Evolutionary conservation across 2,888 invertebrate genomes (phyloP).

Genomic region (Chromoteleia sp.): DNA sequence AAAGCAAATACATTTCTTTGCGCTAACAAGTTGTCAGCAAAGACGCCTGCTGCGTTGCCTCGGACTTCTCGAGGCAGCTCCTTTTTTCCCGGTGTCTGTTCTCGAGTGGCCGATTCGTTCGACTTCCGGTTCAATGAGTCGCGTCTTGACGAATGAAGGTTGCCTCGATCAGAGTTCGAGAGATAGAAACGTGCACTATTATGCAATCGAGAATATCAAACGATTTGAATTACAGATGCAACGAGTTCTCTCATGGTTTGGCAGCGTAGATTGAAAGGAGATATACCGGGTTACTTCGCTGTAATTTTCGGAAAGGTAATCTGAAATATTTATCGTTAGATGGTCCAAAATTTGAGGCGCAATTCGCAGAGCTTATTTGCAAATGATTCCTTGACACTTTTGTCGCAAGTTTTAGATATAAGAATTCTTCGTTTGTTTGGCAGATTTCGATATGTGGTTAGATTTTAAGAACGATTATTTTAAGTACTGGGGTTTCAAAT

Average conservation of each 20-base stretch:
- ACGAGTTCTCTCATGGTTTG: constrained; percentile 15
- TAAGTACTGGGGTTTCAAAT: too few species aligned
- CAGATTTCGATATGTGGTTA: too few species aligned
- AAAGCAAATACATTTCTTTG: constrained; percentile 57
- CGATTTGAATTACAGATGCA: constrained; percentile 55
- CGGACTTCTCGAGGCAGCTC: constrained; percentile 55
- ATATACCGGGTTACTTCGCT: neutral
- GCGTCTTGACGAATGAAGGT: constrained; percentile 58
- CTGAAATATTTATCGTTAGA: neutral
- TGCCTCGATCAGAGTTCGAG: constrained; percentile 41
- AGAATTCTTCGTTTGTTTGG: too few species aligned
- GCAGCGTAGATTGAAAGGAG: constrained; percentile 12
- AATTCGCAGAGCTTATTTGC: too few species aligned
- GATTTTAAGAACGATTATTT: too few species aligned
- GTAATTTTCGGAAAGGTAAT: neutral
- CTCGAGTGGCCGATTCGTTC: constrained; percentile 72
- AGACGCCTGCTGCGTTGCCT: constrained; percentile 66
- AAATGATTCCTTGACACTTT: too few species aligned
- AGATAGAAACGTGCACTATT: constrained; percentile 55
- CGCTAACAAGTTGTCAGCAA: constrained; percentile 67
- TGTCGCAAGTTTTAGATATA: too few species aligned
- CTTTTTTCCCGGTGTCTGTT: constrained; percentile 73
- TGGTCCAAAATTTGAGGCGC: too few species aligned
- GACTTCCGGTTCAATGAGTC: constrained; percentile 74
- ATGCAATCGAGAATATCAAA: constrained; percentile 55